A percentile compares a stretch with the other conserved stretches of the same genome.
Conservation (phyloP, 2,113 vertebrate genomes). For the Pipa parva region DNA sequence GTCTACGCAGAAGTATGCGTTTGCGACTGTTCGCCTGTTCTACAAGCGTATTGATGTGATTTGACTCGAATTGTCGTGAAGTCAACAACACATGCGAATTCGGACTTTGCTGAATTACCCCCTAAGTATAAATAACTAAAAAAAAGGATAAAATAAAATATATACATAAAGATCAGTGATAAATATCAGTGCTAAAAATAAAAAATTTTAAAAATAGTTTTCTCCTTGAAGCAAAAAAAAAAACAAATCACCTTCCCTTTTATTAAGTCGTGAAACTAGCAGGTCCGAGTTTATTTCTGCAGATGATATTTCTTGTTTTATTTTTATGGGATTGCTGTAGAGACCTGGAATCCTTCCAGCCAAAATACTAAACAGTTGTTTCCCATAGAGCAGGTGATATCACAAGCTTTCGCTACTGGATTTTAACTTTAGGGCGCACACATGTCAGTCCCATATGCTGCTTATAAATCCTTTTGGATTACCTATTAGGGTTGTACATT, state of each 20-base stretch:
- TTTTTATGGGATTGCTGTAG: neutral
- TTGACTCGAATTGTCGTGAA: too few species aligned
- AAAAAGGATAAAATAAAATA: too few species aligned
- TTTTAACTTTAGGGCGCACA: conserved; percentile 51
- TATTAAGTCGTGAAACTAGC: neutral
- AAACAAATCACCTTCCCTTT: neutral
- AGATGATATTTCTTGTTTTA: neutral
- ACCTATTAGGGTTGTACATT: conserved; percentile 50
- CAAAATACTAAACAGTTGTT: conserved; percentile 59
- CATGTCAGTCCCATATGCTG: conserved; percentile 54
- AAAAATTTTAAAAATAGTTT: neutral
- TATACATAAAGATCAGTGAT: too few species aligned
- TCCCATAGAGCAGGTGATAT: conserved; percentile 59
- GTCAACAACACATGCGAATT: too few species aligned
- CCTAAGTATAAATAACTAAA: too few species aligned
- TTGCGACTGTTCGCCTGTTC: too few species aligned
- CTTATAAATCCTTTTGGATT: conserved; percentile 56
- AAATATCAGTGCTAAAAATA: too few species aligned
- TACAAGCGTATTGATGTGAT: too few species aligned
- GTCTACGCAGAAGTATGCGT: too few species aligned
- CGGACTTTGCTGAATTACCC: too few species aligned
- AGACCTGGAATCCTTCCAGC: conserved; percentile 55
- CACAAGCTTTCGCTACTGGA: conserved; percentile 54
- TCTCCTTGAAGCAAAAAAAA: neutral
- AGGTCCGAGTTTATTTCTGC: neutral